Evolutionary conservation across 1,140 invertebrate genomes (phyloP).

Genomic region (Drosophila elegans): DNA sequence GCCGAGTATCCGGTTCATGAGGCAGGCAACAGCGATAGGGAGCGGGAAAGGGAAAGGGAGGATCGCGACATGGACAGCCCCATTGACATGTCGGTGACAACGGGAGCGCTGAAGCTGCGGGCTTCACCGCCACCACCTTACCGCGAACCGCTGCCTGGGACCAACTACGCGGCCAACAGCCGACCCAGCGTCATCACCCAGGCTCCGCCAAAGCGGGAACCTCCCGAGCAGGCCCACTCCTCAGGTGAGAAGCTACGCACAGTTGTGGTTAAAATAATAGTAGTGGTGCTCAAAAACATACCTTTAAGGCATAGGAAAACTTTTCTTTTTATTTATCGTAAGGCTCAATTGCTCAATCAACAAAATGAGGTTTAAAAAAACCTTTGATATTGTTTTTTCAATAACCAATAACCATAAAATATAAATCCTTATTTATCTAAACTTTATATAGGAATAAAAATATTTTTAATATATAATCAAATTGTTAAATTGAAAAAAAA

Average conservation of each 20-base stretch:
- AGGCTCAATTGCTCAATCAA: too few species aligned
- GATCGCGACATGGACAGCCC: constrained; percentile 74
- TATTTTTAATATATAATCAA: too few species aligned
- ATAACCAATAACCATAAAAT: too few species aligned
- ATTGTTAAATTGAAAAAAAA: too few species aligned
- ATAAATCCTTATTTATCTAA: too few species aligned
- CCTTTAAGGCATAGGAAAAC: too few species aligned
- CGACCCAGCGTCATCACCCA: constrained; percentile 85
- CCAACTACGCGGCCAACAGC: constrained; percentile 66
- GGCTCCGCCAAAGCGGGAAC: constrained; percentile 82
- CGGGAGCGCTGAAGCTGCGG: constrained; percentile 61
- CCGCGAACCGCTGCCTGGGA: constrained; percentile 77
- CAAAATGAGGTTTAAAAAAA: too few species aligned
- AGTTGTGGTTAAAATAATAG: neutral
- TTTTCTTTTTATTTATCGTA: too few species aligned
- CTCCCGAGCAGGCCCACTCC: constrained; percentile 49
- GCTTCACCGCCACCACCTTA: constrained; percentile 83
- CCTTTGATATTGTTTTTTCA: too few species aligned
- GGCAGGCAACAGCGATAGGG: constrained; percentile 38
- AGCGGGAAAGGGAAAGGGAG: constrained; percentile 42
- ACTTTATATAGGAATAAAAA: too few species aligned
- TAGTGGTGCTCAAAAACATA: too few species aligned
- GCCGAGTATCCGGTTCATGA: constrained; percentile 83
- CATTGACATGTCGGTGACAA: constrained; percentile 85
- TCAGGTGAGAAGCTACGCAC: constrained; percentile 44